Evolutionary conservation across 2,888 invertebrate genomes (phyloP).

Genomic region (Tridacna crocea): DNA sequence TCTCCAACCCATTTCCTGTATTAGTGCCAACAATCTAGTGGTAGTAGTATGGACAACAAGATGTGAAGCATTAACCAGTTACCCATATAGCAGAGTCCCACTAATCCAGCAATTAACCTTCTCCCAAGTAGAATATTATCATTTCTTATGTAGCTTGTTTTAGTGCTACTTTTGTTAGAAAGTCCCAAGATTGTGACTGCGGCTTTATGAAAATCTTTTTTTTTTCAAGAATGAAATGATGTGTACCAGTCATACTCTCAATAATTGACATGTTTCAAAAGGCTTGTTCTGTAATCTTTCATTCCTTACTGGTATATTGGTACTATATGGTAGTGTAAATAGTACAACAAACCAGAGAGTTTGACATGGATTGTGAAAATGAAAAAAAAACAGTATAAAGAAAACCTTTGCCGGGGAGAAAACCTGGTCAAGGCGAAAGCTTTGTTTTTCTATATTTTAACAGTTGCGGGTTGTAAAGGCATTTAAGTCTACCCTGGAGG

Average conservation of each 20-base stretch:
- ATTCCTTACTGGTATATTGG: too few species aligned
- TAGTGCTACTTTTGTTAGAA: conserved; percentile 38
- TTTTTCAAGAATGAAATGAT: not conserved
- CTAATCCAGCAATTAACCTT: not conserved
- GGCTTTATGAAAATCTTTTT: conserved; percentile 39
- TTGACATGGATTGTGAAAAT: too few species aligned
- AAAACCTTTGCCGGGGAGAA: not conserved
- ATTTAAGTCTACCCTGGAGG: conserved; percentile 99
- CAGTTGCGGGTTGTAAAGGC: conserved; percentile 99
- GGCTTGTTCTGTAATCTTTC: too few species aligned
- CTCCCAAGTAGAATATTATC: conserved; percentile 15
- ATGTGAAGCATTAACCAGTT: conserved; percentile 1
- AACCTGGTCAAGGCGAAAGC: not conserved
- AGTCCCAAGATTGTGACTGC: conserved; percentile 59
- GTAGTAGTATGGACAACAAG: not conserved
- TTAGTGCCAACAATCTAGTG: not conserved
- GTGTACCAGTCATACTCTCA: not conserved
- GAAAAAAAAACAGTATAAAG: too few species aligned
- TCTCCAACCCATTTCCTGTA: conserved; percentile 1
- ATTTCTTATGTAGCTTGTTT: conserved; percentile 31
- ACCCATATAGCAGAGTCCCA: conserved; percentile 3
- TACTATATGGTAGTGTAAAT: too few species aligned
- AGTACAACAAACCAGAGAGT: too few species aligned
- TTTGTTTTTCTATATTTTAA: conserved; percentile 86
- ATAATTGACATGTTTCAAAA: too few species aligned